These are phyloP conservation scores for Vesta saturnalis DNA, from an alignment of 2,888 invertebrate genomes.

Conservation along the genomic window DNA sequence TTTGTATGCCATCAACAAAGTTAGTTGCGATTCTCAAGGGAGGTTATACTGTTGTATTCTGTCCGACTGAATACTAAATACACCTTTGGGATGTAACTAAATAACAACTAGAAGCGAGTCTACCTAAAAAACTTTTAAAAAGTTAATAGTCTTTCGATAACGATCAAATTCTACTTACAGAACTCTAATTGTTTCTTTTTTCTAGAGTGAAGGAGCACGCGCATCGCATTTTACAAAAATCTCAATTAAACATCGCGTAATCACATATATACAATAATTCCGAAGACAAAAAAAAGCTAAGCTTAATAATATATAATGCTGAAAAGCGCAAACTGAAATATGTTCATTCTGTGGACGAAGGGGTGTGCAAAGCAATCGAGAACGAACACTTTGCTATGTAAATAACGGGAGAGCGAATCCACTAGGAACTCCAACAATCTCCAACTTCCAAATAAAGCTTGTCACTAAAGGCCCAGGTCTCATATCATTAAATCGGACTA, in stretches of 20 bases:
- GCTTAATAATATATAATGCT: slow-evolving; percentile 4
- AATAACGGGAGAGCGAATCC: slow-evolving; percentile 30
- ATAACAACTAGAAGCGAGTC: slow-evolving; percentile 1
- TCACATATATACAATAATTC: slow-evolving; percentile 2
- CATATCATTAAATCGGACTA: slow-evolving; percentile 37
- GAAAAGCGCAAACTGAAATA: slow-evolving; percentile 22
- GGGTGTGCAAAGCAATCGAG: slow-evolving; percentile 31
- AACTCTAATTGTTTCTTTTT: not conserved
- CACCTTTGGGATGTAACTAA: slow-evolving; percentile 12
- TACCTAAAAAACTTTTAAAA: not conserved
- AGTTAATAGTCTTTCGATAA: not conserved
- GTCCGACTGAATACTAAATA: slow-evolving; percentile 8
- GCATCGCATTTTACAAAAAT: too few species aligned
- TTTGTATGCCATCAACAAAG: slow-evolving; percentile 19
- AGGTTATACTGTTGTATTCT: not conserved
- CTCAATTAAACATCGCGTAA: not conserved
- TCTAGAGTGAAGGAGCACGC: not conserved
- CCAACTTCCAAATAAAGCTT: slow-evolving; percentile 36
- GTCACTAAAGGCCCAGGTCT: slow-evolving; percentile 35
- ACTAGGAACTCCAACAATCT: slow-evolving; percentile 30
- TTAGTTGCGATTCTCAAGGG: slow-evolving; percentile 12
- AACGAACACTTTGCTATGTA: slow-evolving; percentile 35
- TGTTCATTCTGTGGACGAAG: slow-evolving; percentile 19
- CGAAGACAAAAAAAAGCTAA: not conserved
- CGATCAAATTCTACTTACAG: not conserved